phyloP scores from a whole-genome alignment of 2,113 vertebrate genomes.

The Blennius ocellaris region DNA sequence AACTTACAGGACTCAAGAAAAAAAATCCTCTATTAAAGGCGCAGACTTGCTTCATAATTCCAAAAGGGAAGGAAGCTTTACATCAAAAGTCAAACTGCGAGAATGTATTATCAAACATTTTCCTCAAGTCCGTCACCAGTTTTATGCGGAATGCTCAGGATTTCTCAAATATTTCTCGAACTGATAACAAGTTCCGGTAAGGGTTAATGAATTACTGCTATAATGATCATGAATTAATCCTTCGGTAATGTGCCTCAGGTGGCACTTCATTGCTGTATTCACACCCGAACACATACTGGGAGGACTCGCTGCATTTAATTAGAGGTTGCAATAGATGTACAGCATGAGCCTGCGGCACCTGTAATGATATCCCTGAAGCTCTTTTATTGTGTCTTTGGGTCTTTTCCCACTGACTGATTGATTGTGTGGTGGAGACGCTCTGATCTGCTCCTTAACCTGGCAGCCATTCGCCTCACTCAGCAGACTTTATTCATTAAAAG shows the following conservation, averaged over 20 bases:
- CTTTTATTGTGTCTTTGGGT: not conserved
- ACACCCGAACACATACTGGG: not conserved
- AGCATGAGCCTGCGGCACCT: not conserved
- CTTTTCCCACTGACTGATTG: not conserved
- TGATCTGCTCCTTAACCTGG: conserved; percentile 7
- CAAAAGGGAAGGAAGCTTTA: too few relatives aligned
- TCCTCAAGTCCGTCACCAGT: too few relatives aligned
- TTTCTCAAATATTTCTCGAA: too few relatives aligned
- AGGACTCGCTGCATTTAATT: not conserved
- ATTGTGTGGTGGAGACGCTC: not conserved
- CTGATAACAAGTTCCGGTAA: too few relatives aligned
- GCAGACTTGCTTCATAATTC: too few relatives aligned
- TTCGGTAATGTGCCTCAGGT: not conserved
- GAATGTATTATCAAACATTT: too few relatives aligned
- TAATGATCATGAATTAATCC: too few relatives aligned
- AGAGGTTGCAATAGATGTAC: not conserved
- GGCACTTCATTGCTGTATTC: not conserved
- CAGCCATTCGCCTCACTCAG: conserved; percentile 1
- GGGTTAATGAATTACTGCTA: too few relatives aligned
- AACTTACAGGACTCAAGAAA: too few relatives aligned
- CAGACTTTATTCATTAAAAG: conserved; percentile 30
- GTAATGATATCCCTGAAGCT: not conserved
- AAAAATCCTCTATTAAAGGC: too few relatives aligned
- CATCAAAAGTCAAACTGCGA: too few relatives aligned
- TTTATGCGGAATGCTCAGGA: too few relatives aligned